Percentiles rank a stretch among this genome's conserved stretches.
Conservation (phyloP, 2,797 vertebrate species). For the Semotilus atromaculatus region DNA sequence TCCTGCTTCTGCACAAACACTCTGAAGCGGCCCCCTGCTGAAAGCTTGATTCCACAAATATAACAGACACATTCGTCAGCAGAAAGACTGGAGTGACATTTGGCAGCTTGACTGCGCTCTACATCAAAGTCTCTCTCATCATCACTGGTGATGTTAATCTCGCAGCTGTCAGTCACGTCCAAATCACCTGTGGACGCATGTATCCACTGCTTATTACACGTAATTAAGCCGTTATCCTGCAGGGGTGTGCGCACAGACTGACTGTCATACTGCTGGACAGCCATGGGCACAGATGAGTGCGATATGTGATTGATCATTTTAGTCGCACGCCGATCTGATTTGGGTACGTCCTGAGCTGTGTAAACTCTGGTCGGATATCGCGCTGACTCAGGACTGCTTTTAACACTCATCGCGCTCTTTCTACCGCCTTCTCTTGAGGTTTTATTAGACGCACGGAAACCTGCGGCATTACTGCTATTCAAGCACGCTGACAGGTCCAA, state of each 20-base stretch:
- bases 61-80: conserved; percentile 81
- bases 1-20: conserved; percentile 97
- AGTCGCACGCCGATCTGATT: conserved; percentile 70
- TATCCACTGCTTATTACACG: conserved; percentile 77
- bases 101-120: conserved; percentile 8
- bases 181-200: conserved; percentile 61
- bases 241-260: conserved; percentile 72
- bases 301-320: conserved; percentile 72
- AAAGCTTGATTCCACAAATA: conserved; percentile 84
- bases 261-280: conserved; percentile 70
- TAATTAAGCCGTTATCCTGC: conserved; percentile 78
- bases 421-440: conserved; percentile 67
- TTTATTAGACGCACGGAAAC: conserved; percentile 59
- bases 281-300: conserved; percentile 68
- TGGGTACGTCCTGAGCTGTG: conserved; percentile 69
- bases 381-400: conserved; percentile 76
- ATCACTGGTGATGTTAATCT: conserved; percentile 85
- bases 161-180: conserved; percentile 73
- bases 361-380: conserved; percentile 71
- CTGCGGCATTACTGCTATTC: conserved; percentile 69
- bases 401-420: conserved; percentile 71
- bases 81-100: conserved; percentile 47
- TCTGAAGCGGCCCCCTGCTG: conserved; percentile 74
- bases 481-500: conserved; percentile 71
- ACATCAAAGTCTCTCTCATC: conserved; percentile 66